Conservation (phyloP, 2,888 invertebrate species). For the Catocala nupta region DNA sequence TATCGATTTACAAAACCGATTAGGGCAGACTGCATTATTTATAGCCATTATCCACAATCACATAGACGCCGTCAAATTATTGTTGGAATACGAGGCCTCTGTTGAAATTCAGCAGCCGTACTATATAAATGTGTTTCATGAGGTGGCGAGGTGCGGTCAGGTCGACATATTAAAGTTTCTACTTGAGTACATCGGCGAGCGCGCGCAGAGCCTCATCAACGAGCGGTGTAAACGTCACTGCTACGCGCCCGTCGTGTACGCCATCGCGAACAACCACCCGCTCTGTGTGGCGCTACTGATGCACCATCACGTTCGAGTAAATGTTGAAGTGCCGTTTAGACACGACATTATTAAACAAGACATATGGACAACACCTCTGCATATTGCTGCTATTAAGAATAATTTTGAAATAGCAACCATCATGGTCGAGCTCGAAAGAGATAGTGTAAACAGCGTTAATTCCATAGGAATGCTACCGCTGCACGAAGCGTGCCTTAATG, state of each 20-base stretch:
- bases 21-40: constrained; percentile 74
- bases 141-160: constrained; percentile 77
- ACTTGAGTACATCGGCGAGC: background rate
- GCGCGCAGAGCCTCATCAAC: background rate
- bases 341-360: constrained; percentile 2
- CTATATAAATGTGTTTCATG: constrained; percentile 33
- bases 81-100: constrained; percentile 70
- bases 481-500: constrained; percentile 71
- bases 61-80: constrained; percentile 64
- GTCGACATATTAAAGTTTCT: constrained; percentile 29
- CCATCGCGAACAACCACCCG: constrained; percentile 20
- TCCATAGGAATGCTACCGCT: constrained; percentile 33
- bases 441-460: constrained; percentile 48
- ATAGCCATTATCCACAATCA: constrained; percentile 70
- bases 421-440: constrained; percentile 62
- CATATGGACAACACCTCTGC: constrained; percentile 16
- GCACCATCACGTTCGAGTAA: constrained; percentile 54
- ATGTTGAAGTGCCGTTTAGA: background rate
- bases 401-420: constrained; percentile 60
- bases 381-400: constrained; percentile 49
- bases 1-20: constrained; percentile 63
- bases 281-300: constrained; percentile 32
- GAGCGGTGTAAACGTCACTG: too few species aligned
- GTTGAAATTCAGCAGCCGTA: background rate
- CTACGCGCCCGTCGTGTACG: constrained; percentile 25